Conservation (phyloP, 92 coral and sea anemone species). For the Bergia sp. region DNA sequence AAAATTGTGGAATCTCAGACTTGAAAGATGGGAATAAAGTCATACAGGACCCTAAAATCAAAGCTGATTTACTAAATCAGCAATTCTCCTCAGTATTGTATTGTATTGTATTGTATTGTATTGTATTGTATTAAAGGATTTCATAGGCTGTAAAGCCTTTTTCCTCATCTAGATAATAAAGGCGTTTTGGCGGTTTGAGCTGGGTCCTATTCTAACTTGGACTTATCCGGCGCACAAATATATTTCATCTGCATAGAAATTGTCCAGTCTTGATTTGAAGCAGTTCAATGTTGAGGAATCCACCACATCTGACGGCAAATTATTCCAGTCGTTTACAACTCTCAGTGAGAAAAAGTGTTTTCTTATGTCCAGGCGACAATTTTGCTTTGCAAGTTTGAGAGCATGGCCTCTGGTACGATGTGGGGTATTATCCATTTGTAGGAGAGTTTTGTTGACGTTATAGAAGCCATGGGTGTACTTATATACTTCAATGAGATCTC, state of each 20-base stretch:
- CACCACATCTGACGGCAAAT: constrained; percentile 9
- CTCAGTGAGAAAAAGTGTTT: constrained; percentile 16
- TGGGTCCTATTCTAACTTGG: background rate
- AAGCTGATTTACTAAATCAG: too few relatives aligned
- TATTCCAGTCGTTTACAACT: constrained; percentile 18
- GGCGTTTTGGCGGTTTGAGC: background rate
- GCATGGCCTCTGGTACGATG: constrained; percentile 8
- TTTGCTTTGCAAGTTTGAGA: background rate
- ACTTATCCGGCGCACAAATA: background rate
- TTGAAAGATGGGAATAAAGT: too few relatives aligned
- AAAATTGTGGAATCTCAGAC: too few relatives aligned
- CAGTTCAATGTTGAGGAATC: background rate
- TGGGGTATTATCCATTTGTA: background rate
- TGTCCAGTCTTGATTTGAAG: background rate
- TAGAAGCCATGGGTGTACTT: background rate
- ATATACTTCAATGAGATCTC: background rate
- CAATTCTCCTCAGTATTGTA: too few relatives aligned
- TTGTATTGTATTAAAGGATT: background rate
- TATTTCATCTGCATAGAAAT: background rate
- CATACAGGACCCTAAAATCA: too few relatives aligned
- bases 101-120: background rate
- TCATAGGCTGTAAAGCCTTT: background rate
- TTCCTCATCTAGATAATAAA: background rate
- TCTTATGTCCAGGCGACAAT: constrained; percentile 3
- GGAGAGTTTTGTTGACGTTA: background rate